These are phyloP conservation scores for Lampropteryx suffumata DNA, from an alignment of 2,888 invertebrate genomes.

Conservation along the genomic window DNA sequence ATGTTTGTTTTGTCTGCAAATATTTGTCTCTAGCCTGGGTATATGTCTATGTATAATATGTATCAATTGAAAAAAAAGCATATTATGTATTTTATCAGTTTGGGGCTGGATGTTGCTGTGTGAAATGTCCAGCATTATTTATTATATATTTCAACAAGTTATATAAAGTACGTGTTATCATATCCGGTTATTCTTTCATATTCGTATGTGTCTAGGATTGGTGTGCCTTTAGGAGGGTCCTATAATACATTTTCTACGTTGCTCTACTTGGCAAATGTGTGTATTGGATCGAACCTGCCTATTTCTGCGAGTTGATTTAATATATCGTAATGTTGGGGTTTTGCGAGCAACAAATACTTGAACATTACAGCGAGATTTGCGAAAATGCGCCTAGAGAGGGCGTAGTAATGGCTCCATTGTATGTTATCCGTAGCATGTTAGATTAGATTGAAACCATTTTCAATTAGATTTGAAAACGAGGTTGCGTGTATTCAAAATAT, in stretches of 20 bases:
- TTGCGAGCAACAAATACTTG: constrained; percentile 14
- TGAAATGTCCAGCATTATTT: too few species aligned
- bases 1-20: too few species aligned
- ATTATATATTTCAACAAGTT: too few species aligned
- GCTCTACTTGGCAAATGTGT: constrained; percentile 24
- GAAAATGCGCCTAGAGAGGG: constrained; percentile 9
- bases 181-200: neutral
- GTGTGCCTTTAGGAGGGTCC: neutral
- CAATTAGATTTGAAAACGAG: neutral
- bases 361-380: constrained; percentile 16
- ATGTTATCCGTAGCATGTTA: constrained; percentile 4
- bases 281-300: constrained; percentile 35
- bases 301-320: constrained; percentile 30
- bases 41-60: too few species aligned
- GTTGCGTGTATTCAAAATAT: too few species aligned
- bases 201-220: neutral
- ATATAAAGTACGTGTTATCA: too few species aligned
- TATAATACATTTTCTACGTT: constrained; percentile 13
- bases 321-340: constrained; percentile 21
- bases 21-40: too few species aligned
- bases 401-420: constrained; percentile 14
- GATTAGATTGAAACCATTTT: constrained; percentile 4
- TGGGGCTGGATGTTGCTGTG: too few species aligned
- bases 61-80: too few species aligned
- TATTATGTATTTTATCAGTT: too few species aligned